Base-by-base conservation (phyloP, 2,888 invertebrate species). In the Ephialtes manifestator region DNA sequence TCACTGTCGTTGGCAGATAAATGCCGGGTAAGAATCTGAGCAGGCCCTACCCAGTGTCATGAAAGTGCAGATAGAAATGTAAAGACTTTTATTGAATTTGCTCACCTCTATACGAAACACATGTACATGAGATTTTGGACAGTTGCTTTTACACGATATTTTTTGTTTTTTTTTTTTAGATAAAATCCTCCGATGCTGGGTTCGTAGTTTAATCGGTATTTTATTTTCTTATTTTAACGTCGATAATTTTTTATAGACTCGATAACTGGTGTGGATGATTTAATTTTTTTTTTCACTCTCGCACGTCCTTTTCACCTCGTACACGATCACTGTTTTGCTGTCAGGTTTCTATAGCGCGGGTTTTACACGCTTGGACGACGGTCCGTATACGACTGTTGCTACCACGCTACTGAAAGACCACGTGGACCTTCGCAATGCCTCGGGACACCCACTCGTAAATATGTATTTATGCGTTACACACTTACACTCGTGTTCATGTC, bases 381-480 rank as follows among this genome's bases (percentile, higher is more conserved):
- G 88, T 83, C 88, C 87, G 89, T 87, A 83, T 81, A 87, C 89
- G 90, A 92, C 92, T 92, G 91, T 90, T 90, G 87, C 89, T 88
- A 87, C 87, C 88, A 88, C 89, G 83, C 88, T 79, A 89, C 87
- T 87, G 86, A 43, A 87, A 87, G 86, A 92, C 88, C 92, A 92
- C 92, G 92, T 92, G 92, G 91, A 90, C 88, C 88, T 89, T 87
- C 86, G 84, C 88, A 85, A 85, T 88, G 83, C 86, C 79, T 84
- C 87, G 86, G 84, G 87, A 88, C 87, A 84, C 81, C 76, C 72
- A 82, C 83, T 87, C 85, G 86, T 89, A 87, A 88, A 87, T 88
- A 88, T 86, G 88, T 87, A 88, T 88, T 89, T 88, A 88, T 86
- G 78, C 55, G 77, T 48, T 78, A 55, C 83, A 74, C 43, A 65